Base-by-base conservation (phyloP, 1,140 invertebrate genomes). In the Hylaeus anthracinus region DNA sequence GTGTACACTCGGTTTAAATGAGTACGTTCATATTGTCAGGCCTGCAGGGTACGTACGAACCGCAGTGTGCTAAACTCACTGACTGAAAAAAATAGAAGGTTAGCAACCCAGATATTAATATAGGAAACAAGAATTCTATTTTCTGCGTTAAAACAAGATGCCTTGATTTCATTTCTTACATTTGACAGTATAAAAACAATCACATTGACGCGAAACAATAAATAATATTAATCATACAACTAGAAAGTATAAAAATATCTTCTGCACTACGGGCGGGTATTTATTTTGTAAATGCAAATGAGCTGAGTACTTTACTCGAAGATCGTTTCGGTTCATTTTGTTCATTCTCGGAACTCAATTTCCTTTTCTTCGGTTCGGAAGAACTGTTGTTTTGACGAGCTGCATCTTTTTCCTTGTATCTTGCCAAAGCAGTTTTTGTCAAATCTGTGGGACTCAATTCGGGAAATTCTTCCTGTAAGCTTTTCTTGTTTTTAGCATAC, bases 401-500 rank as follows among this genome's bases (percentile, higher is more conserved):
- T 1, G 56, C 5, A n/a, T 63, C 64, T 15, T 82, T 76, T 69
- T 92, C 93, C 84, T 95, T 95, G 79, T 94, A 96, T 56, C 91
- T 92, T 56, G 92, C 90, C 39, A 95, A 92, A 41, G 93, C 94
- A 14, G 92, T 88, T 80, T 95, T 94, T 1, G 94, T 94, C 56
- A 96, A 86, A 72, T 95, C 94, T 0, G 90, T 88, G 0, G 92
- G 87, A n/a, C 91, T 93, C 3, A 95, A 74, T 9, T 95, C 94
- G 0, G 95, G 94, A 89, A 95, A 92, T 86, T 96, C 93, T 71
- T 92, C 88, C 87, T 95, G 92, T 8, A 96, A 87, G 6, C 88
- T 84, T 6, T 91, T 72, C 82, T 95, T 95, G 81, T 95, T 95
- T 76, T 94, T 93, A 3, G 91, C 89, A 70, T 94, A 95, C 95